Percentiles rank a stretch among this genome's conserved stretches.
These are phyloP conservation scores for Dolichomitus sp. DNA, from an alignment of 2,888 invertebrate species.

Conservation along the genomic window DNA sequence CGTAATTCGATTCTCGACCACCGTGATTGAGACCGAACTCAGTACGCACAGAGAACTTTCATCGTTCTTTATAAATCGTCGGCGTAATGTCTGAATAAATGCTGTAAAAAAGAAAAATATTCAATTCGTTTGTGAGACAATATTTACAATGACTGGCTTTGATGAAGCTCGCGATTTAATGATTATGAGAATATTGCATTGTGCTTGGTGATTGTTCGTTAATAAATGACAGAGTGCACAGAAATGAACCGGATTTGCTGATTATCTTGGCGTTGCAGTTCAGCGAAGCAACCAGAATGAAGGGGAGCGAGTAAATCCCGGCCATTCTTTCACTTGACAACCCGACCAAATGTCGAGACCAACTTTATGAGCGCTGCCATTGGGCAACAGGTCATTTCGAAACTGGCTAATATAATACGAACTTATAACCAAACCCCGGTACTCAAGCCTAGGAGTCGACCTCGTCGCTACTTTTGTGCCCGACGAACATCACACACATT, in stretches of 20 bases:
- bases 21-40: constrained; percentile 11
- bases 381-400: constrained; percentile 81
- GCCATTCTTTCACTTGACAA: constrained; percentile 85
- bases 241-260: constrained; percentile 49
- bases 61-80: not conserved
- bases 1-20: constrained; percentile 5
- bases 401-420: constrained; percentile 85
- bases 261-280: constrained; percentile 46
- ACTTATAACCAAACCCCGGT: constrained; percentile 84
- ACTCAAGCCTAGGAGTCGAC: constrained; percentile 83
- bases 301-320: constrained; percentile 81
- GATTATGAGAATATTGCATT: not conserved
- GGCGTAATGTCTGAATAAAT: not conserved
- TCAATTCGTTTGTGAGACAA: not conserved
- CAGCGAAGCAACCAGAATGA: constrained; percentile 28
- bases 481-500: constrained; percentile 43
- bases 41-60: not conserved
- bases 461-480: constrained; percentile 67
- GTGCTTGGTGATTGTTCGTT: constrained; percentile 18
- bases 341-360: constrained; percentile 85
- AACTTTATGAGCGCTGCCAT: constrained; percentile 84
- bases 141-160: constrained; percentile 2
- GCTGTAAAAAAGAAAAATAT: not conserved
- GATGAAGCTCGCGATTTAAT: not conserved
- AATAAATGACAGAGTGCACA: constrained; percentile 16